Evolutionary conservation across 1,140 invertebrate species (phyloP).

Genomic region (Ceratitis capitata): DNA sequence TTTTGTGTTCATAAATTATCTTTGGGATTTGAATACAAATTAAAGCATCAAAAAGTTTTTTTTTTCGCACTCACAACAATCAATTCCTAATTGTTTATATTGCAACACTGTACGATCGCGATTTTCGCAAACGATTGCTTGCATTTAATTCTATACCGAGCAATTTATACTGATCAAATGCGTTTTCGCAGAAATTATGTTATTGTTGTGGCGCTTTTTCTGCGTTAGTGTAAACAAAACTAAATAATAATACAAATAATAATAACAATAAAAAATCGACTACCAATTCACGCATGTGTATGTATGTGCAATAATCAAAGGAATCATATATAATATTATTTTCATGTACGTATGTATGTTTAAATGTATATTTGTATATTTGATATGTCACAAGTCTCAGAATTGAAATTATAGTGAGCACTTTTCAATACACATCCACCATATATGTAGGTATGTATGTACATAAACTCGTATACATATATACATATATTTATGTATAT

Average conservation of each 20-base stretch:
- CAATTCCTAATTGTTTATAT: neutral
- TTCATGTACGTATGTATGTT: neutral
- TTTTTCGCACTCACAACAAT: neutral
- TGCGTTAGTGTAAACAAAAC: constrained; percentile 32
- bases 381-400: neutral
- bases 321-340: no score
- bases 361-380: neutral
- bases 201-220: constrained; percentile 26
- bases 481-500: neutral
- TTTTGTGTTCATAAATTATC: no score
- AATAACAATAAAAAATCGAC: neutral
- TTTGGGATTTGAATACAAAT: no score
- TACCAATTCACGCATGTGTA: neutral
- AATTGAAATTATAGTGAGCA: neutral
- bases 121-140: constrained; percentile 25
- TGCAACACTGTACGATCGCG: constrained; percentile 26
- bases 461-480: neutral
- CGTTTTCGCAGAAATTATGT: constrained; percentile 34
- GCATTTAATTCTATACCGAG: constrained; percentile 14
- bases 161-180: constrained; percentile 29
- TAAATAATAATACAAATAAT: neutral
- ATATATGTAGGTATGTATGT: neutral
- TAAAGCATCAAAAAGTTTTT: neutral
- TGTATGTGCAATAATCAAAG: no score
- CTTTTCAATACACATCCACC: neutral